phyloP scores from a whole-genome alignment of 2,113 vertebrate species.

The Sorex fumeus region DNA sequence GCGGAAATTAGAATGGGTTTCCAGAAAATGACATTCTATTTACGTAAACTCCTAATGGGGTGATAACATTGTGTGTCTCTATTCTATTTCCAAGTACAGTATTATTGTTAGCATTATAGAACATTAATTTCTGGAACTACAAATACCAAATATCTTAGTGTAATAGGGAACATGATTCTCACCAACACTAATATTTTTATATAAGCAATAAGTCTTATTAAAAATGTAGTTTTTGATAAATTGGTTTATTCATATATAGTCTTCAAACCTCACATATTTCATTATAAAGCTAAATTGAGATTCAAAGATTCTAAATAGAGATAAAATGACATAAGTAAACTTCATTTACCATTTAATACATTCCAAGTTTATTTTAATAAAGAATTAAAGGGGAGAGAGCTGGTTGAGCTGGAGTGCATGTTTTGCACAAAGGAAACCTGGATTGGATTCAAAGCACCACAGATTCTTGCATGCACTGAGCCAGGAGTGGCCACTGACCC shows the following conservation, averaged over 20 bases:
- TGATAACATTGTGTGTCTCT: neutral
- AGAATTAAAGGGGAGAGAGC: too few relatives aligned
- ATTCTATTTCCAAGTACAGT: neutral
- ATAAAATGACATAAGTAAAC: neutral
- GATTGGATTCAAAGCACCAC: too few relatives aligned
- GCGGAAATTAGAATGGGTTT: neutral
- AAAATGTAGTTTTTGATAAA: slow-evolving; percentile 41
- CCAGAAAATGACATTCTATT: slow-evolving; percentile 10
- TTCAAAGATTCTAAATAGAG: neutral
- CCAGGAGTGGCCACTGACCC: too few relatives aligned
- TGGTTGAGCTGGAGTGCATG: too few relatives aligned
- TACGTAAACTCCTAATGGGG: neutral
- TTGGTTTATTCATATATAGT: neutral
- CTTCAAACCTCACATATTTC: neutral
- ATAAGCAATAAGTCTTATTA: neutral
- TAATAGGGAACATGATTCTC: neutral
- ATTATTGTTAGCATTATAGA: neutral
- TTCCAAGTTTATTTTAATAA: neutral
- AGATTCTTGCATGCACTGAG: too few relatives aligned
- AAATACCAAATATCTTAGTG: neutral
- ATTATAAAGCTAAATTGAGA: slow-evolving; percentile 48
- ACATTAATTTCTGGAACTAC: neutral
- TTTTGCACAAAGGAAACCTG: too few relatives aligned
- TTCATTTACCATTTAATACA: neutral
- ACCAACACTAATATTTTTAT: neutral